Evolutionary conservation across 2,113 vertebrate species (phyloP).

Genomic region (Panurus biarmicus): DNA sequence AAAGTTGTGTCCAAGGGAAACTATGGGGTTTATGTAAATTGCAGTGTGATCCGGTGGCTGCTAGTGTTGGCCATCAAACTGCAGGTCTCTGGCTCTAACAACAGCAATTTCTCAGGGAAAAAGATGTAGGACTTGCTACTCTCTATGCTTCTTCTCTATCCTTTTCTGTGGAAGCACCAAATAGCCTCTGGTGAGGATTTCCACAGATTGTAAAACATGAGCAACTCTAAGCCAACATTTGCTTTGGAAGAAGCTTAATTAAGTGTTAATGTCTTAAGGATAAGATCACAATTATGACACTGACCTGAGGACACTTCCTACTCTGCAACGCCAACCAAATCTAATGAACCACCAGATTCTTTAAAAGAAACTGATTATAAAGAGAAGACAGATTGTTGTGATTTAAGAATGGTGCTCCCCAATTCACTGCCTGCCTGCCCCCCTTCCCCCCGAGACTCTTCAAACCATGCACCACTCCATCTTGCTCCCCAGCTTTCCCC

Average conservation of each 20-base stretch:
- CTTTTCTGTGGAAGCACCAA: not conserved
- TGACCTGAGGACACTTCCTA: not conserved
- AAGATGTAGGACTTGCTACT: not conserved
- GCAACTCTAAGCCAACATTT: not conserved
- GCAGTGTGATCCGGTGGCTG: not conserved
- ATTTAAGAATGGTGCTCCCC: not conserved
- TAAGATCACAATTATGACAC: not conserved
- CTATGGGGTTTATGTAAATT: not conserved
- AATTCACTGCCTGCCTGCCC: not conserved
- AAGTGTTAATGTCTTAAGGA: not conserved
- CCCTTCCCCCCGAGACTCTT: not conserved
- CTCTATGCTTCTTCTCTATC: not conserved
- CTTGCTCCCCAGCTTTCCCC: not conserved
- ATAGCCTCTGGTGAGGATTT: not conserved
- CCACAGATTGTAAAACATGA: not conserved
- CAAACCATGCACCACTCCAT: accelerated
- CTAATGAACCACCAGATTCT: not conserved
- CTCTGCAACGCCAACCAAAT: not conserved
- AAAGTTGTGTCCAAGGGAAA: not conserved
- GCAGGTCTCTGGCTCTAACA: not conserved
- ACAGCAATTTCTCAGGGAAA: not conserved
- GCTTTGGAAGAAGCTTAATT: not conserved
- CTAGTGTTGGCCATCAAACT: not conserved
- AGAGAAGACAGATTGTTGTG: not conserved
- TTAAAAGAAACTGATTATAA: not conserved